phyloP scores from a whole-genome alignment of 2,888 invertebrate genomes.

The Drosophila anomalata region DNA sequence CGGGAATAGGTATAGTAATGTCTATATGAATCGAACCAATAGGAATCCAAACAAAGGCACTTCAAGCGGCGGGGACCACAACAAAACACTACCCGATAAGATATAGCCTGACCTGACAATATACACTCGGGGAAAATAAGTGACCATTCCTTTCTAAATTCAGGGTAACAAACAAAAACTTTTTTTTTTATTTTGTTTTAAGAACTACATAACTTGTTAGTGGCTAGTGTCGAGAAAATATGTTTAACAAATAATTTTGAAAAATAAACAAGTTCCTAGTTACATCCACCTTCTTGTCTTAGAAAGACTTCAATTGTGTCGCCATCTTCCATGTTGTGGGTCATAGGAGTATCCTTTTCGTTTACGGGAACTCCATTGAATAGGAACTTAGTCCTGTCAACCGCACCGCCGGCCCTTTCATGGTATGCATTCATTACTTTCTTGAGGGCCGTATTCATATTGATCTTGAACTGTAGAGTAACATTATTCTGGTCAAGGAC shows the following conservation, averaged over 20 bases:
- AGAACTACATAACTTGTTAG: too few relatives aligned
- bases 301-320: not conserved
- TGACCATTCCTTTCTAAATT: not conserved
- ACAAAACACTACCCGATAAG: conserved; percentile 62
- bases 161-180: too few relatives aligned
- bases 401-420: not conserved
- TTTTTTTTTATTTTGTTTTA: too few relatives aligned
- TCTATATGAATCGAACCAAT: conserved; percentile 4
- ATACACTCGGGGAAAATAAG: not conserved
- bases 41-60: conserved; percentile 37
- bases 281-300: not conserved
- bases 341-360: not conserved
- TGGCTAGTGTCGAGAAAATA: too few relatives aligned
- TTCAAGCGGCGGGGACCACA: conserved; percentile 35
- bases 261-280: not conserved
- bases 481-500: not conserved
- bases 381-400: not conserved
- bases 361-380: not conserved
- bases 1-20: not conserved
- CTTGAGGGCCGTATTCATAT: not conserved
- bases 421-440: not conserved
- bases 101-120: conserved; percentile 51
- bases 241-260: not conserved
- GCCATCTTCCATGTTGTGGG: not conserved
- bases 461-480: not conserved